Percentiles rank a stretch among this genome's conserved stretches.
Evolutionary conservation across 2,888 invertebrate species (phyloP).

Genomic region (Boloria selene): DNA sequence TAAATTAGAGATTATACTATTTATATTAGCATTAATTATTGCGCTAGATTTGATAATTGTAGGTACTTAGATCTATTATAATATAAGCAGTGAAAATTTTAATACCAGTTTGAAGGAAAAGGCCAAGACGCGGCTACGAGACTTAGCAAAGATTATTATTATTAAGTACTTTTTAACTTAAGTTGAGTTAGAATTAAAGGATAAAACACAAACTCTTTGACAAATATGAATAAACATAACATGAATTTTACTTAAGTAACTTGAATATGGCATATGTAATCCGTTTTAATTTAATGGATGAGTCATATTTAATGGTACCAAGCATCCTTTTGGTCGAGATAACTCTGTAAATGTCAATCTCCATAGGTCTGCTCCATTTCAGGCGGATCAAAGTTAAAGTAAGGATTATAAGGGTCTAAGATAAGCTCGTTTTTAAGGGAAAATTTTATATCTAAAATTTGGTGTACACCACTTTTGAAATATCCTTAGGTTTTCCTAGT

Average conservation of each 20-base stretch:
- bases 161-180: too few species aligned
- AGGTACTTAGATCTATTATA: too few species aligned
- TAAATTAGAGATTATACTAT: too few species aligned
- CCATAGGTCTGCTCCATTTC: constrained; percentile 71
- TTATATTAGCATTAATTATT: too few species aligned
- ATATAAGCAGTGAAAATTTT: too few species aligned
- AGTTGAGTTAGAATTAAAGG: too few species aligned
- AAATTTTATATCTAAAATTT: constrained; percentile 71
- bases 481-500: neutral
- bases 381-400: constrained; percentile 77
- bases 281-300: constrained; percentile 37
- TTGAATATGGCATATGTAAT: constrained; percentile 9
- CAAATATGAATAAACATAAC: neutral
- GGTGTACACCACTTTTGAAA: neutral
- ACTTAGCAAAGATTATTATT: too few species aligned
- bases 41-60: too few species aligned
- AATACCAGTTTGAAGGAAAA: too few species aligned
- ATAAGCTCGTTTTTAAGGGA: constrained; percentile 76
- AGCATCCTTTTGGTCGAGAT: constrained; percentile 70
- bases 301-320: constrained; percentile 56
- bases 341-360: constrained; percentile 77
- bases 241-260: neutral
- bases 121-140: too few species aligned
- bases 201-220: too few species aligned
- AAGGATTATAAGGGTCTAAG: constrained; percentile 80